Conservation (phyloP, 2,888 invertebrate species). For the Aproaerema taeniolella region DNA sequence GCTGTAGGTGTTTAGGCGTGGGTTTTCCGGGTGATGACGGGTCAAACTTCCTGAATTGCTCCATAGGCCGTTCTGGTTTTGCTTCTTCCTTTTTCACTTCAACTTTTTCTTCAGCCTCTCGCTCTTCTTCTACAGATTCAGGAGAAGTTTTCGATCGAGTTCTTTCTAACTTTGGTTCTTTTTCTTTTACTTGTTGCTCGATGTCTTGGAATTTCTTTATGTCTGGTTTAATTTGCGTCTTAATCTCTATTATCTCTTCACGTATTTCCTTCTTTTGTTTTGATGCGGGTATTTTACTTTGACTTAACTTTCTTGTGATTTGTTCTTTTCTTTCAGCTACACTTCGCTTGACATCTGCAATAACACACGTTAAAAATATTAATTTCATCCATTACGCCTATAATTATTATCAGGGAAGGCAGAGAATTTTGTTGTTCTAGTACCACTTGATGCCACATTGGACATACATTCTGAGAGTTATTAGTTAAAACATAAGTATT, state of each 20-base stretch:
- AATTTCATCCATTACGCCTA: background rate
- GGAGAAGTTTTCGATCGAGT: constrained; percentile 61
- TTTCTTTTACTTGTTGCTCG: constrained; percentile 62
- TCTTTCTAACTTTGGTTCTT: constrained; percentile 58
- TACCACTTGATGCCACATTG: no score
- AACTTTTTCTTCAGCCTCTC: constrained; percentile 34
- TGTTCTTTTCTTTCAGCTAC: constrained; percentile 87
- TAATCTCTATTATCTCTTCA: constrained; percentile 84
- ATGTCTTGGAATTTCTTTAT: constrained; percentile 73
- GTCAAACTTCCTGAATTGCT: constrained; percentile 65
- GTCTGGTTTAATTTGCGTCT: constrained; percentile 79
- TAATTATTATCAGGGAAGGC: no score
- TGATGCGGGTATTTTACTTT: constrained; percentile 84
- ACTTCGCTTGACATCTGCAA: constrained; percentile 78
- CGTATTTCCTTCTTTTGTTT: constrained; percentile 85
- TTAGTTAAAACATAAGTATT: no score
- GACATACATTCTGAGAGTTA: no score
- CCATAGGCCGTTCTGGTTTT: constrained; percentile 48
- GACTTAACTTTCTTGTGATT: constrained; percentile 84
- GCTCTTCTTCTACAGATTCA: constrained; percentile 50
- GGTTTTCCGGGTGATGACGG: constrained; percentile 68
- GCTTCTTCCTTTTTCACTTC: constrained; percentile 49
- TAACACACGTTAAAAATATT: background rate
- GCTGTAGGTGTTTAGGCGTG: constrained; percentile 71
- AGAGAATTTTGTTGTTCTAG: no score